Evolutionary conservation across 2,797 vertebrate species (phyloP).

Genomic region (Myiotriccus ornatus): DNA sequence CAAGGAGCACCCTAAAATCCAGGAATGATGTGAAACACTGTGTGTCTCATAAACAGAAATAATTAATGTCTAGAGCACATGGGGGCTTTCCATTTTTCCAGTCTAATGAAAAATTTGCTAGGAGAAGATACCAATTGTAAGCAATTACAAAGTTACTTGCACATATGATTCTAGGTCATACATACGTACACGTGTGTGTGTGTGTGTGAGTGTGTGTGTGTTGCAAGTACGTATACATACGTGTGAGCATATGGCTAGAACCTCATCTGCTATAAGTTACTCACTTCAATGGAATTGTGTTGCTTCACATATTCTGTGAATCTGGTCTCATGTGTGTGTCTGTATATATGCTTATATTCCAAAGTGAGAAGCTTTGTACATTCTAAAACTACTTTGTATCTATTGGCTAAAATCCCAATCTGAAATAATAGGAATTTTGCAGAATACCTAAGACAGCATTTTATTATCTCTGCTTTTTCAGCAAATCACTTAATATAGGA

Average conservation of each 20-base stretch:
- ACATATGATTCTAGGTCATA: not conserved
- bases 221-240: not conserved
- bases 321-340: not conserved
- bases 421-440: not conserved
- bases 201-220: rapidly evolving
- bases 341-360: not conserved
- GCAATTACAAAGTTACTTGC: not conserved
- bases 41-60: not conserved
- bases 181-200: rapidly evolving
- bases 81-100: not conserved
- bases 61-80: not conserved
- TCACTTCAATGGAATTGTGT: not conserved
- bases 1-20: not conserved
- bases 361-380: not conserved
- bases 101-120: not conserved
- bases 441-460: not conserved
- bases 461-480: not conserved
- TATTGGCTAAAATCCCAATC: not conserved
- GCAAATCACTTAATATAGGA: not conserved
- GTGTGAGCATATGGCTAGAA: not conserved
- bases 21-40: not conserved
- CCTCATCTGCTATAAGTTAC: not conserved
- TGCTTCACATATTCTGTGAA: not conserved
- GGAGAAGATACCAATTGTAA: not conserved
- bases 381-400: not conserved